Percentiles rank a stretch among this genome's conserved stretches.
Conservation (phyloP, 2,113 vertebrate species). For the Hystrix brachyura region DNA sequence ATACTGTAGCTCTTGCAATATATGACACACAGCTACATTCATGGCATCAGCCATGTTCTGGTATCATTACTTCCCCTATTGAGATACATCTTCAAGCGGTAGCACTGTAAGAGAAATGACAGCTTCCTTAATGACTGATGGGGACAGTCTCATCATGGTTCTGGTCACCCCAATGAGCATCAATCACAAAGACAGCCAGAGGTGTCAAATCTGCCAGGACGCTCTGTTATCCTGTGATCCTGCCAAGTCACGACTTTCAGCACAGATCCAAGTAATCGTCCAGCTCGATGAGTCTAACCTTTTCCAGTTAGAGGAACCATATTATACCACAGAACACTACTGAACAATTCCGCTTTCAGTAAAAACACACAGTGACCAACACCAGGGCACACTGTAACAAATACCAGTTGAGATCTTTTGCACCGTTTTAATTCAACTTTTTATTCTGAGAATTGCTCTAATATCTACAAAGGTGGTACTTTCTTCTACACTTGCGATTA, state of each 20-base stretch:
- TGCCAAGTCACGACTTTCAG: conserved; percentile 41
- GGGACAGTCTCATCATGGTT: conserved; percentile 11
- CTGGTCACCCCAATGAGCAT: background rate
- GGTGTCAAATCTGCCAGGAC: conserved; percentile 39
- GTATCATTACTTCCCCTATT: background rate
- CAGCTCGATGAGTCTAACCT: background rate
- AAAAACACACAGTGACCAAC: background rate
- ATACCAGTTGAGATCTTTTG: background rate
- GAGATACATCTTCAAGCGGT: background rate
- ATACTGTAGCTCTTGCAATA: background rate
- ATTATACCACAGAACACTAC: background rate
- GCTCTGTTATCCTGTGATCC: conserved; percentile 58
- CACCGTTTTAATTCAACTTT: background rate
- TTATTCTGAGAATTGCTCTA: background rate
- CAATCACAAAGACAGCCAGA: conserved; percentile 55
- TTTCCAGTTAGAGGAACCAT: background rate
- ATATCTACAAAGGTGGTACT: background rate
- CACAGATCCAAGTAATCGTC: conserved; percentile 59
- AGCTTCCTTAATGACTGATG: conserved; percentile 56
- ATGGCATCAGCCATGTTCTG: background rate
- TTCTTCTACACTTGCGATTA: background rate
- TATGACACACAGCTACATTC: background rate
- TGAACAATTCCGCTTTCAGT: conserved; percentile 17
- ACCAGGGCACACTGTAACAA: background rate
- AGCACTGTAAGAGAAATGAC: background rate